Evolutionary conservation across 2,797 vertebrate genomes (phyloP).

Genomic region (Tympanoctomys barrerae): DNA sequence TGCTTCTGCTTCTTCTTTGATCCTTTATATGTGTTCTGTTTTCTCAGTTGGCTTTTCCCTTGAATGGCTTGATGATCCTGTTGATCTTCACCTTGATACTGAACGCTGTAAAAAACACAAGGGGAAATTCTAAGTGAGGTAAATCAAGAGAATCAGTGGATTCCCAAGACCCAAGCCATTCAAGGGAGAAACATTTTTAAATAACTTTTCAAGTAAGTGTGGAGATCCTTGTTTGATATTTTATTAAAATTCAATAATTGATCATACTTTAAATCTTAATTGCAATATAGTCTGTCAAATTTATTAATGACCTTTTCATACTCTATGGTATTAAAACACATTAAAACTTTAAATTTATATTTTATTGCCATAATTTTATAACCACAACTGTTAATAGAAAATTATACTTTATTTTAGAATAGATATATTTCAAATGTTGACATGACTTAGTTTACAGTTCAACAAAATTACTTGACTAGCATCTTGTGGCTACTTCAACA

Average conservation of each 20-base stretch:
- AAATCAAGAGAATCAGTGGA: too few species aligned
- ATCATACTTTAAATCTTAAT: background rate
- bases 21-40: too few species aligned
- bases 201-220: background rate
- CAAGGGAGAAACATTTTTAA: background rate
- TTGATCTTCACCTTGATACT: too few species aligned
- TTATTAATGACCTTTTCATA: background rate
- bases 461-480: background rate
- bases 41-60: too few species aligned
- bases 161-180: too few species aligned
- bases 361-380: background rate
- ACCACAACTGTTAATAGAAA: background rate
- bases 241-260: background rate
- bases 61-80: too few species aligned
- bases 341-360: background rate
- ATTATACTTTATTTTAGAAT: background rate
- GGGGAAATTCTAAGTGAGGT: too few species aligned
- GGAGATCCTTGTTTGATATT: background rate
- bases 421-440: background rate
- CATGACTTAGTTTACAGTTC: background rate
- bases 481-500: background rate
- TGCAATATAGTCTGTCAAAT: background rate
- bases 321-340: background rate
- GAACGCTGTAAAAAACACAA: too few species aligned
- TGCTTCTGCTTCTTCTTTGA: too few species aligned